A percentile compares a stretch with the other conserved stretches of the same genome.
Conservation (phyloP, 1,140 invertebrate species). For the Papilio polyxenes region DNA sequence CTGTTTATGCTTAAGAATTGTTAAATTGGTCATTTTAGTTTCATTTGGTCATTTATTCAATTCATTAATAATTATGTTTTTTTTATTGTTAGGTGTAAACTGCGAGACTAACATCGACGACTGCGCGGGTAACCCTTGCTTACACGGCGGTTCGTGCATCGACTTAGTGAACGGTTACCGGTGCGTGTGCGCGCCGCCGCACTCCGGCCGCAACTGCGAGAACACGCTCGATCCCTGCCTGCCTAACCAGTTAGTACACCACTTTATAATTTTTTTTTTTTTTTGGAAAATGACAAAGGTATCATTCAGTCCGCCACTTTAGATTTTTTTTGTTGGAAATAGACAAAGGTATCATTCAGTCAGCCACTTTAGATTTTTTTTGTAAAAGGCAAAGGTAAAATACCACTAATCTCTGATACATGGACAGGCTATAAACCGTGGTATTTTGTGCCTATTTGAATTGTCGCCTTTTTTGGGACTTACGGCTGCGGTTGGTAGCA, state of each 20-base stretch:
- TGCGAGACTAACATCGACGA: conserved; percentile 95
- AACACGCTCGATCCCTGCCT: conserved; percentile 92
- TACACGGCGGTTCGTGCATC: conserved; percentile 94
- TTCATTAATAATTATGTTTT: no score
- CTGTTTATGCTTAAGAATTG: no score
- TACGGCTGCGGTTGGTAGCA: no score
- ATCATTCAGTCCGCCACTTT: not conserved
- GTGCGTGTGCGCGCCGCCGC: conserved; percentile 93
- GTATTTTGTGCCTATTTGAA: no score
- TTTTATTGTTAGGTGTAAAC: conserved; percentile 81
- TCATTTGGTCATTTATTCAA: no score
- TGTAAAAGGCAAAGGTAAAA: no score
- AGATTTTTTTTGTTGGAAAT: not conserved
- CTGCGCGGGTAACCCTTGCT: conserved; percentile 91
- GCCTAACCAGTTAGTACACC: conserved; percentile 85
- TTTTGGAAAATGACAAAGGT: not conserved
- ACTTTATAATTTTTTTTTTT: not conserved
- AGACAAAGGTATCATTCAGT: not conserved
- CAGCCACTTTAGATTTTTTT: no score
- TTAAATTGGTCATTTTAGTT: no score
- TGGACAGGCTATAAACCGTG: no score
- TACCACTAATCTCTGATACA: no score
- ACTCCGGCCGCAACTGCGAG: conserved; percentile 90
- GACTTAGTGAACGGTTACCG: conserved; percentile 94
- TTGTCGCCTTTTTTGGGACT: no score